Percentiles rank a stretch among this genome's conserved stretches.
Evolutionary conservation across 2,113 vertebrate genomes (phyloP).

Genomic region (Isurus oxyrinchus): DNA sequence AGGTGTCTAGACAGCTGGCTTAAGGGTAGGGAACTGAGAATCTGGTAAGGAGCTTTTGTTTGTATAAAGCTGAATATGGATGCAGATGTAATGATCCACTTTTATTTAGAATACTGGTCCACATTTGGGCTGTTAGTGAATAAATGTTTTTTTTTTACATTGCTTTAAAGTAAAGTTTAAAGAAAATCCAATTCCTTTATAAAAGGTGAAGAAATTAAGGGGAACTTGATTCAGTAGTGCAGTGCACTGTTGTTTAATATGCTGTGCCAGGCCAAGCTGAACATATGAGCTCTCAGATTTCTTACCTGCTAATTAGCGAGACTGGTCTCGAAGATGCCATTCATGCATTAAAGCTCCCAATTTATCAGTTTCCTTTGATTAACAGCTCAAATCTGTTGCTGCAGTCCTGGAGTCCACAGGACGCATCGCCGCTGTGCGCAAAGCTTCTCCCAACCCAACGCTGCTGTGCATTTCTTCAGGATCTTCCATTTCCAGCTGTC

Average conservation of each 20-base stretch:
- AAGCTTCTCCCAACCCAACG: too few relatives aligned
- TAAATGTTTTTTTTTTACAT: neutral
- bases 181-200: neutral
- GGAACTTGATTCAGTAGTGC: neutral
- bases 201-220: neutral
- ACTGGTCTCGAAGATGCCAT: neutral
- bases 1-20: neutral
- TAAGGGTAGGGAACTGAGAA: neutral
- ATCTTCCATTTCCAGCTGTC: too few relatives aligned
- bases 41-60: neutral
- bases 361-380: neutral
- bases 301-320: neutral
- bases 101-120: neutral
- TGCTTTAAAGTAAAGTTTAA: neutral
- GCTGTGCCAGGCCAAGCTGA: neutral
- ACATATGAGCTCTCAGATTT: neutral
- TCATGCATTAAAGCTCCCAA: neutral
- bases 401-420: neutral
- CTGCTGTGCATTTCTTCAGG: too few relatives aligned
- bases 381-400: neutral
- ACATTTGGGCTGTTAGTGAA: neutral
- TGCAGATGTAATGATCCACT: neutral
- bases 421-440: too few relatives aligned
- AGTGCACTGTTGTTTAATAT: neutral
- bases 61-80: constrained; percentile 11